Conservation (phyloP, 2,113 vertebrate genomes). For the Fukomys damarensis region DNA sequence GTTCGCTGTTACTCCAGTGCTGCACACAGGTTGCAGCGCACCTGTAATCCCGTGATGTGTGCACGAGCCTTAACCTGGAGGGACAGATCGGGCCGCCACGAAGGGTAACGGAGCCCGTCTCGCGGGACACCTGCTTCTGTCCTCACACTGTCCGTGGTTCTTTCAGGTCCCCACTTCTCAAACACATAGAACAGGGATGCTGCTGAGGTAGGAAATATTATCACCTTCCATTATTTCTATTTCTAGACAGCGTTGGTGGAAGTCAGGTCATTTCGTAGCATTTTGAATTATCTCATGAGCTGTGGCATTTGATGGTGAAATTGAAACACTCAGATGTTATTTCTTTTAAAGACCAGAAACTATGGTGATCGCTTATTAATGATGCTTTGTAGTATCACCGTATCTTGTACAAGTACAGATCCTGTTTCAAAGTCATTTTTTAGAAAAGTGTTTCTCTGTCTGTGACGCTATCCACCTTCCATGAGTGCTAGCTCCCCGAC, state of each 20-base stretch:
- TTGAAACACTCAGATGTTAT: neutral
- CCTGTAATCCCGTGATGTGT: neutral
- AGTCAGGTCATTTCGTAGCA: constrained; percentile 13
- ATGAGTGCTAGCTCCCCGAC: neutral
- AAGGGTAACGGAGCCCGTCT: neutral
- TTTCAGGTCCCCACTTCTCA: neutral
- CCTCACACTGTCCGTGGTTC: neutral
- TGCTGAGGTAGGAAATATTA: constrained; percentile 30
- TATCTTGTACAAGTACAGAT: neutral
- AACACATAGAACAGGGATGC: neutral
- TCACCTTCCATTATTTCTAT: constrained; percentile 78
- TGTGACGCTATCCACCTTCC: neutral
- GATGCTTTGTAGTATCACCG: neutral
- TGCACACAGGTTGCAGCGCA: neutral
- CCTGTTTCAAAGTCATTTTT: constrained; percentile 41
- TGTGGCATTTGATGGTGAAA: neutral
- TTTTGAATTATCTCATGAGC: neutral
- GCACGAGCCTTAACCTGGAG: neutral
- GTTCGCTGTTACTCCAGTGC: neutral
- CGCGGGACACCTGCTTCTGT: neutral
- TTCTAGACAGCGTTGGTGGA: constrained; percentile 54
- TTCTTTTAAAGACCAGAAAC: constrained; percentile 57
- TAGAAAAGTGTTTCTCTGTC: neutral
- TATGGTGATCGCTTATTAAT: neutral
- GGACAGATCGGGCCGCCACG: too few species aligned